Evolutionary conservation across 1,140 invertebrate species (phyloP), one percentile per base, ranked within the genome.

Genomic region (Pentalonia nigronervosa): DNA sequence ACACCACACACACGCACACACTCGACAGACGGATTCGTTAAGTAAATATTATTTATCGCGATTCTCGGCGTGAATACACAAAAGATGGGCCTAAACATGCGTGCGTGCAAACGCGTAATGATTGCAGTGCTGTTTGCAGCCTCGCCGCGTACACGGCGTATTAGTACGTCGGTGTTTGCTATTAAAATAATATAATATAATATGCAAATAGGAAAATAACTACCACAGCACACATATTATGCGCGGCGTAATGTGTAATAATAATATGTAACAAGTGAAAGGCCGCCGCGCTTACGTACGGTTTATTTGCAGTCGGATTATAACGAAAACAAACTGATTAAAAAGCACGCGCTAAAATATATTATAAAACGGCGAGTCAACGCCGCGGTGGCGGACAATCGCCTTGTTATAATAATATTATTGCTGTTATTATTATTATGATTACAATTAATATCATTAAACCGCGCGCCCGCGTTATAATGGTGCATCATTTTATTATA

Each of bases 321-420:
- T 89, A 53, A 89, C 36, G 23, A 36, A 89, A 89, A 89, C 87
- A 36, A 56, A 89, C 87, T 23, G 87, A 89, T 53, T 89, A 89
- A 89, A 89, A 89, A n/a, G 30, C 84, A 48, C 23, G 34, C 48
- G n/a, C 30, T 17, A 7, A 53, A n/a, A 50, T 50, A 30, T 34
- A 11, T 36, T 23, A 86, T 41, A 41, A 41, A 41, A 25, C 41
- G 36, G 36, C 25, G 60, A 67, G 60, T 76, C 30, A n/a, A 76
- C 60, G 60, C 41, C 7, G 25, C 8, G 45, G 84, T 11, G 14
- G 34, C 17, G 34, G 36, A 2, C 21, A 25, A 84, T 84, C 83
- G 83, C 36, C 83, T 84, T 84, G 41, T 84, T 76, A 34, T 30
- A 60, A 7, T 48, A 48, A 9, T 60, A 30, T 76, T 76, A 7